Base-by-base conservation (phyloP, 2,888 invertebrate genomes). In the Lottia scabra region DNA sequence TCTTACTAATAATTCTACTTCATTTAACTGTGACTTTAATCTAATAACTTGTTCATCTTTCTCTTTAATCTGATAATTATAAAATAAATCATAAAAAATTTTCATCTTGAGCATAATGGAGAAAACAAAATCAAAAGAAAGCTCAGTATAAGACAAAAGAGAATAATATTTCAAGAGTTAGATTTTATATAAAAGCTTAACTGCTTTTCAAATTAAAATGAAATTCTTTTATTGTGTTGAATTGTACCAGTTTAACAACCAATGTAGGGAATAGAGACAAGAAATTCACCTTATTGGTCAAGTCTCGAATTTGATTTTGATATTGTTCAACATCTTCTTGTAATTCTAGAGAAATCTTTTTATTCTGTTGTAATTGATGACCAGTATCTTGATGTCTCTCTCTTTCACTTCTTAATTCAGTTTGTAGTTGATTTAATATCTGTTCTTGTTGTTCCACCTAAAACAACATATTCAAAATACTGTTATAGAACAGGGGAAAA, bases 381-480 rank as follows among this genome's bases (percentile, higher is more conserved):
- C 74, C 80, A 0, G 86, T 82, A 63, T 88, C 88, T 68, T 86
- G 85, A 68, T 87, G 87, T 10, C 86, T 81, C 45, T 80, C 83
- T 27, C 88, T 75, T 77, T 88, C 88, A 3, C 81, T 83, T 68
- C 85, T 78, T 65, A 87, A 77, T 77, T 89, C 89, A 23, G 82
- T 78, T 78, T 89, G 88, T 43, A 89, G 78, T 82, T 88, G 87
- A 13, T 80, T 81, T 69, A 89, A 78, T 38, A 88, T 83, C 56
- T 79, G 75, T 63, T 88, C 88, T 77, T 89, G 88, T 69, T 88
- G 88, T 68, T 87, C 85, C 65, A 89, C 83, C 88, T 88, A 75
- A 38, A 65, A 63, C 10, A 63, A 44, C 6, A 73, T 15, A 38
- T 8, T 38, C 10, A 4, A n/a, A 8, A 38, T 10, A 38, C n/a